Evolutionary conservation across 1,140 invertebrate genomes (phyloP), one percentile per base, ranked within the genome.

Genomic region (Homalodisca vitripennis): DNA sequence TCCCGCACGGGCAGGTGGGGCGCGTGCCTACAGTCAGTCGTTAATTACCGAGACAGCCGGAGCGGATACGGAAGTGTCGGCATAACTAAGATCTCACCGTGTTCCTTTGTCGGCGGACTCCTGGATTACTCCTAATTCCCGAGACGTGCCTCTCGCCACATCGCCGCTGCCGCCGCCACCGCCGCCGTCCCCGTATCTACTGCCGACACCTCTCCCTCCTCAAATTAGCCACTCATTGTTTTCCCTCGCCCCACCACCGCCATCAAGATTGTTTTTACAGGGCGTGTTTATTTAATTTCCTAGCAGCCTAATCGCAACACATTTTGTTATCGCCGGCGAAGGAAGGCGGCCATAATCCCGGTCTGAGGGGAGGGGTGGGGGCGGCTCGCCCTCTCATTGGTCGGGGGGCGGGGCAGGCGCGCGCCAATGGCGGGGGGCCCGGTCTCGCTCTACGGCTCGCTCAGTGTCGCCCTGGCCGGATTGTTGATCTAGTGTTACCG

Each of bases 271-370:
- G 65, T 71, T 67, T 71, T 66, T 48, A 48, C 70, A 48, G 53
- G 29, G 65, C 57, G 51, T 60, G 55, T 71, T 66, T 71, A 71
- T 71, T 71, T 62, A 71, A 71, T 71, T 71, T 67, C 53, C 46
- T 60, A 47, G 31, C 46, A 51, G 68, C 27, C 62, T 69, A 63
- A 57, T 70, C 64, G 69, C 66, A 24, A 67, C 66, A 66, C 63
- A 67, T 55, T 66, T 66, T 31, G 66, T 60, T 67, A 67, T 47
- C 47, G 47, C 48, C 13, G 24, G 22, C 12, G 66, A 60, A 55
- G 66, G 66, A 60, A 67, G 63, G 67, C 67, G 51, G 67, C 67
- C 67, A 68, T 68, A 68, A 68, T 68, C 66, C 66, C 31, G 48
- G 66, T 22, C 20, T 29, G 63, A 13, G 20, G 30, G 27, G 48